phyloP scores from a whole-genome alignment of 2,797 vertebrate genomes.

The Microchirus variegatus region DNA sequence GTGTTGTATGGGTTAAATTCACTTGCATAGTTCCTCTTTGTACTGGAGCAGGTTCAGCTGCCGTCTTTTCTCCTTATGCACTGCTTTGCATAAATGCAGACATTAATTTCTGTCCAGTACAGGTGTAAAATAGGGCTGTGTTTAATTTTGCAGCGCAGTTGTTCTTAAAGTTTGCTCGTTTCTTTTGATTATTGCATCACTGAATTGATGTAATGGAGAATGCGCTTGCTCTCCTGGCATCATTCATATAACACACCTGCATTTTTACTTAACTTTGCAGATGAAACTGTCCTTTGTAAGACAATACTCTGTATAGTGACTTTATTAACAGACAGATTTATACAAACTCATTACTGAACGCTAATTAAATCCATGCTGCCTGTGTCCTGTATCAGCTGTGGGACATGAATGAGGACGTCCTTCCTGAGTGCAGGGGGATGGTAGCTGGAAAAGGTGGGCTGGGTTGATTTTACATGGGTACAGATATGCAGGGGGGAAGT shows the following conservation, averaged over 20 bases:
- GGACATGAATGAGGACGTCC: conserved; percentile 23
- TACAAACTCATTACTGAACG: conserved; percentile 18
- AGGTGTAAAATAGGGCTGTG: background rate
- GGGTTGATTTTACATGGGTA: conserved; percentile 51
- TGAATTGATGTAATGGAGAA: conserved; percentile 2
- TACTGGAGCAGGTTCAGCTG: background rate
- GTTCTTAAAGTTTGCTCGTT: background rate
- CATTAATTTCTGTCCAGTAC: conserved; percentile 1
- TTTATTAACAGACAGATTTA: background rate
- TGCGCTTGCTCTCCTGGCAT: background rate
- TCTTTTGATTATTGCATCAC: background rate
- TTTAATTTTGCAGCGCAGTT: background rate
- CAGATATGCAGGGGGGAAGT: conserved; percentile 50
- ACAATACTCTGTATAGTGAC: no score
- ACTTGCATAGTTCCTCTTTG: background rate
- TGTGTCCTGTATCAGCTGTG: conserved; percentile 19
- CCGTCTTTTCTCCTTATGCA: background rate
- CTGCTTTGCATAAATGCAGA: background rate
- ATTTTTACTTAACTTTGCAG: background rate
- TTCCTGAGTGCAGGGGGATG: conserved; percentile 38
- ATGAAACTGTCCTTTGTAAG: background rate
- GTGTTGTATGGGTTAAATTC: background rate
- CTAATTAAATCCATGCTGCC: conserved; percentile 48
- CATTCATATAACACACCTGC: background rate
- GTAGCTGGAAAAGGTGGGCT: conserved; percentile 34